These are phyloP conservation scores for Brenthis ino DNA, from an alignment of 2,888 invertebrate species.

Conservation along the genomic window DNA sequence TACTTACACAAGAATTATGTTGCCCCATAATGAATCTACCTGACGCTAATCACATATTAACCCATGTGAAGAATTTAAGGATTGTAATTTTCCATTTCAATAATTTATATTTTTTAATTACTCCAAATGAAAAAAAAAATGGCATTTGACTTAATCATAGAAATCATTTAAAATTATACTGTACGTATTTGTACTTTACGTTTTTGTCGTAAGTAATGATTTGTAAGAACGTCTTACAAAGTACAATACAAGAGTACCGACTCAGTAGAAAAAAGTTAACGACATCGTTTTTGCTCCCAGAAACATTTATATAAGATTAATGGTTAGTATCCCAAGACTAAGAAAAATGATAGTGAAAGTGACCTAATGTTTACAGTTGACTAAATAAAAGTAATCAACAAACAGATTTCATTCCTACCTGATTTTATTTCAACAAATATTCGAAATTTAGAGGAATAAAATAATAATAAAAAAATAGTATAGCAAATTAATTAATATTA, in stretches of 20 bases:
- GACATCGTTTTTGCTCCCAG: conserved; percentile 30
- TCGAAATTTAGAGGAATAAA: neutral
- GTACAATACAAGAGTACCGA: neutral
- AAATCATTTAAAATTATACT: no score
- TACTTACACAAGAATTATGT: conserved; percentile 76
- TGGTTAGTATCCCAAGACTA: conserved; percentile 25
- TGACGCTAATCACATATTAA: conserved; percentile 51
- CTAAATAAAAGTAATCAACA: conserved; percentile 17
- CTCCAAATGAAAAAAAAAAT: no score
- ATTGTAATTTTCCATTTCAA: no score
- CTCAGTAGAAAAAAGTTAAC: conserved; percentile 21
- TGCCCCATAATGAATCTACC: conserved; percentile 70
- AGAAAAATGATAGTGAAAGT: conserved; percentile 28
- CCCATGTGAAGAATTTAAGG: no score
- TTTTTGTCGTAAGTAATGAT: no score
- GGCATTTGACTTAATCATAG: no score
- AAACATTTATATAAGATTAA: conserved; percentile 33
- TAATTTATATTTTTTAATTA: no score
- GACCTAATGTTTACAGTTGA: conserved; percentile 16
- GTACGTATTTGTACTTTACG: no score
- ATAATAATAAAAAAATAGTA: no score
- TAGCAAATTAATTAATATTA: no score
- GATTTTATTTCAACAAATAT: neutral
- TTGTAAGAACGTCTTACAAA: conserved; percentile 19
- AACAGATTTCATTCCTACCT: neutral